Evolutionary conservation across 2,888 invertebrate genomes (phyloP).

Genomic region (Synanthedon formicaeformis): DNA sequence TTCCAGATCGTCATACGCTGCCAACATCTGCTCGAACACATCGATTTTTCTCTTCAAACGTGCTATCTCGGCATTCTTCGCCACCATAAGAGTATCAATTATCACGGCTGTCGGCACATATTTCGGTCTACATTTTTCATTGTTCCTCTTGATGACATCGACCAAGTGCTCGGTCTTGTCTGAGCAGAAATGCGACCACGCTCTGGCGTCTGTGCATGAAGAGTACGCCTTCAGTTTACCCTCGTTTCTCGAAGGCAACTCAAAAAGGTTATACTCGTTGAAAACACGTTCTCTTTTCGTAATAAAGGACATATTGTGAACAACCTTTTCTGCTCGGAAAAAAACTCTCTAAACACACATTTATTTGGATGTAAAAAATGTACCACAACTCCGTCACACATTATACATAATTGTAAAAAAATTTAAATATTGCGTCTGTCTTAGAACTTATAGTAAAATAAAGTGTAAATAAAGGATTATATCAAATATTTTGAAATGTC

Average conservation of each 20-base stretch:
- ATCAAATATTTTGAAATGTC: slow-evolving; percentile 56
- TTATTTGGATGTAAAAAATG: slow-evolving; percentile 28
- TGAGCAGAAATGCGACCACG: slow-evolving; percentile 68
- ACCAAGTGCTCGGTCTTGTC: slow-evolving; percentile 70
- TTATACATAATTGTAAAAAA: slow-evolving; percentile 41
- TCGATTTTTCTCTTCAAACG: slow-evolving; percentile 57
- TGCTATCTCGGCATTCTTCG: slow-evolving; percentile 64
- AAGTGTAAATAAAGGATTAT: slow-evolving; percentile 47
- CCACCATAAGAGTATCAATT: slow-evolving; percentile 49
- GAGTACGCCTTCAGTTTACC: slow-evolving; percentile 67
- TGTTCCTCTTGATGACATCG: slow-evolving; percentile 63
- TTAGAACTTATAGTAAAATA: slow-evolving; percentile 34
- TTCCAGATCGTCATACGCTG: slow-evolving; percentile 53
- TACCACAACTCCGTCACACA: slow-evolving; percentile 47
- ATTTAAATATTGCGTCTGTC: slow-evolving; percentile 28
- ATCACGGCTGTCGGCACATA: slow-evolving; percentile 56
- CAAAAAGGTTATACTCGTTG: slow-evolving; percentile 51
- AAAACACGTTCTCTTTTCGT: slow-evolving; percentile 62
- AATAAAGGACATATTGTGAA: slow-evolving; percentile 56
- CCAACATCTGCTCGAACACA: slow-evolving; percentile 53
- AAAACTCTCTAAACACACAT: slow-evolving; percentile 28
- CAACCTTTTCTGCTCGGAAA: slow-evolving; percentile 24
- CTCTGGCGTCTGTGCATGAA: slow-evolving; percentile 69
- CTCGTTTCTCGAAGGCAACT: slow-evolving; percentile 60
- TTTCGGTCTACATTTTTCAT: slow-evolving; percentile 41